Base-by-base conservation (phyloP, 2,797 vertebrate genomes). In the Alca torda region DNA sequence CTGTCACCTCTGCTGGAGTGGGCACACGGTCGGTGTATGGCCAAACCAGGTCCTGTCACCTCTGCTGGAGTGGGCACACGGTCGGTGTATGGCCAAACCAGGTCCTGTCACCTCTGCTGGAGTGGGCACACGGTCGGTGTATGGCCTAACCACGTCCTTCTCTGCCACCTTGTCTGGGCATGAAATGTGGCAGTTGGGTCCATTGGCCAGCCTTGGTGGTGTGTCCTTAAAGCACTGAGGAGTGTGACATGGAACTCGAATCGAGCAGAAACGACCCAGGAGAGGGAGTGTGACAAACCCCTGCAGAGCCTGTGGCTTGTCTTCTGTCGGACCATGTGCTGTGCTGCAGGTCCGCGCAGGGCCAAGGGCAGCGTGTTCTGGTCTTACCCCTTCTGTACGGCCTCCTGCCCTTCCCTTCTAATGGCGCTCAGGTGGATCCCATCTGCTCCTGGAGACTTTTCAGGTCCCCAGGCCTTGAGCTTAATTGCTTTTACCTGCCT, bases 391-490 rank as follows among this genome's bases (percentile, higher is more conserved):
- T 82, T 43, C 28, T 13, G 26, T 28, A 3, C 2, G 2, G 37
- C 41, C 80, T 68, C 64, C 70, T 87, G 73, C 54, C 56, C 59
- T 63, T 39, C 77, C 76, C 51, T 25, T 65, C 79, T 37, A 3
- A 6, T 5, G 53, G 63, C 63, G 9, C 68, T 86, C 45, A 3
- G 48, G 78, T 68, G 75, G 65, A 39, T 78, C 53, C 88, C 95
- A 84, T 96, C 93, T 96, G 95, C 48, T 95, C 70, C 75, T 81
- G 85, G 82, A 91, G 65, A 33, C 56, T 61, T 74, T 17, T 81
- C 82, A 50, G 48, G 70, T 74, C 75, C 79, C 39, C 60, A 39
- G 65, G 75, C 69, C n/a, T 69, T 20, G n/a, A 21, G 41, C 28
- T 77, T 84, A 84, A 87, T 93, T 90, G 93, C 69, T 87, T 84